Percentiles rank a stretch among this genome's conserved stretches.
Conservation (phyloP, 2,113 vertebrate species). For the Centrocercus urophasianus region DNA sequence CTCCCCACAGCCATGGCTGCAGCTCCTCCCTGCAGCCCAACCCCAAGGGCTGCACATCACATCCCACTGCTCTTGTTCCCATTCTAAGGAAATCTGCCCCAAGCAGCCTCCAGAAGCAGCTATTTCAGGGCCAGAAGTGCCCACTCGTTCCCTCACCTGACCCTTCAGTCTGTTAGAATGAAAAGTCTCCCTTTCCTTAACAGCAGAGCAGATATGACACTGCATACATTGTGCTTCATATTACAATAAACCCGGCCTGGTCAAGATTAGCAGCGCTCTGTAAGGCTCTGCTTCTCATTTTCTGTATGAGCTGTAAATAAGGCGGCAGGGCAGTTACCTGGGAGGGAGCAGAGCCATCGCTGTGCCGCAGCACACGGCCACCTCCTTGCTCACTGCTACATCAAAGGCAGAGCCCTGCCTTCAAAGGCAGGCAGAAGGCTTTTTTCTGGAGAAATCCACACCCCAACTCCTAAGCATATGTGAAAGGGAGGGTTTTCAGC, state of each 20-base stretch:
- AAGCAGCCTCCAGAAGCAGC: fast-evolving
- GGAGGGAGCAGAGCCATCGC: not conserved
- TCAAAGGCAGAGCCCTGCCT: conserved; percentile 57
- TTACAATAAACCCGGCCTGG: not conserved
- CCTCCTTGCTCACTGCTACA: not conserved
- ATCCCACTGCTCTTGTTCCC: too few relatives aligned
- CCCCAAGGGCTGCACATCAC: not conserved
- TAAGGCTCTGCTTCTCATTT: conserved; percentile 32
- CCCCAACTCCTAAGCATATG: conserved; percentile 45
- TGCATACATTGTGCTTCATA: fast-evolving
- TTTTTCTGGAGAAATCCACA: conserved; percentile 15
- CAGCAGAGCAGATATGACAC: not conserved
- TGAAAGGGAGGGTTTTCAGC: not conserved
- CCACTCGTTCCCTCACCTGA: not conserved
- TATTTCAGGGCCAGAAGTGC: not conserved
- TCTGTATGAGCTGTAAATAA: conserved; percentile 8
- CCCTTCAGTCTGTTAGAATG: not conserved
- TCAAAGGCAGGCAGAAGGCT: conserved; percentile 34
- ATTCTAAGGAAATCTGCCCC: not conserved
- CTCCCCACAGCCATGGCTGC: not conserved
- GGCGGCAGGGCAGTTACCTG: not conserved
- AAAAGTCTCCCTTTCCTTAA: not conserved
- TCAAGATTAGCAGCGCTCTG: not conserved
- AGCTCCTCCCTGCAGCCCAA: not conserved
- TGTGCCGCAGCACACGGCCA: not conserved